phyloP scores from a whole-genome alignment of 2,113 vertebrate species.

The Pachyramphus minor region DNA sequence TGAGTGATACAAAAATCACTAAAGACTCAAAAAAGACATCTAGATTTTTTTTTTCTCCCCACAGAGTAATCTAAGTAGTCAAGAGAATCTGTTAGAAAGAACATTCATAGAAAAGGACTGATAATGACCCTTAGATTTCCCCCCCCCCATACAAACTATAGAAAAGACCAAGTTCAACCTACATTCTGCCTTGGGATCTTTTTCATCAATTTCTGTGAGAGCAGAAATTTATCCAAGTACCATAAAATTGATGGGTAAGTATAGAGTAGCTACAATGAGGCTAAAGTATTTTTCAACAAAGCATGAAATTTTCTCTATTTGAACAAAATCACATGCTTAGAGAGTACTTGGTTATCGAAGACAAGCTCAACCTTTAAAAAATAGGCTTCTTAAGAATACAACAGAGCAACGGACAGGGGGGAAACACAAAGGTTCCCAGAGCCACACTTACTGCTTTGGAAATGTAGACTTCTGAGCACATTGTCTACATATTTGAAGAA shows the following conservation, averaged over 20 bases:
- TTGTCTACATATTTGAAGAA: not conserved
- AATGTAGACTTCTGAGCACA: not conserved
- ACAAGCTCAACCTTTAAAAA: not conserved
- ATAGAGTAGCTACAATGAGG: not conserved
- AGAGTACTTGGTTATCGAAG: not conserved
- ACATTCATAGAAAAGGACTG: not conserved
- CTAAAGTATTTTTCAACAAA: not conserved
- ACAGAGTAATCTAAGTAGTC: not conserved
- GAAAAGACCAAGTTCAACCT: not conserved
- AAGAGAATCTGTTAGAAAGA: not conserved
- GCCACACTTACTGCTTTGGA: not conserved
- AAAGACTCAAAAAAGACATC: constrained; percentile 19
- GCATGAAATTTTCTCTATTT: not conserved
- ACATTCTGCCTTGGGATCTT: not conserved
- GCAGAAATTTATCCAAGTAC: not conserved
- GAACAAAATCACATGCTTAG: not conserved
- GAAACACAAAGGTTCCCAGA: not conserved
- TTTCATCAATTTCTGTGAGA: not conserved
- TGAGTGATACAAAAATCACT: not conserved
- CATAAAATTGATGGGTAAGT: not conserved
- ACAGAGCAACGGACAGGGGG: fast-evolving
- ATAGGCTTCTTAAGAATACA: not conserved
- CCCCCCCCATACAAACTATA: not conserved
- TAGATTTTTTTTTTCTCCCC: not conserved
- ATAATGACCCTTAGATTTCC: not conserved